These are phyloP conservation scores for Macrotis lagotis DNA, from an alignment of 2,113 vertebrate species.

Conservation along the genomic window DNA sequence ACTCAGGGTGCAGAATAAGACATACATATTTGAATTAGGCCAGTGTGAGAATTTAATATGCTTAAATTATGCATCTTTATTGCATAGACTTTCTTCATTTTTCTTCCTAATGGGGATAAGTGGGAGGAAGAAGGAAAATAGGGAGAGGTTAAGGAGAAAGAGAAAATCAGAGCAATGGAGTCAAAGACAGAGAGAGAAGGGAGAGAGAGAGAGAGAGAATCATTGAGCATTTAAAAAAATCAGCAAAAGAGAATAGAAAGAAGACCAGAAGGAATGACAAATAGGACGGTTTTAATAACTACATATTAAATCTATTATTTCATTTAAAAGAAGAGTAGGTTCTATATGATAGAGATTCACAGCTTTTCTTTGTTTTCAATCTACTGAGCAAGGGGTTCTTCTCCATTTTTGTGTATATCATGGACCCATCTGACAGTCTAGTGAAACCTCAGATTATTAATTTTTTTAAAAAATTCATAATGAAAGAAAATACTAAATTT, in stretches of 20 bases:
- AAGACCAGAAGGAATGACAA: neutral
- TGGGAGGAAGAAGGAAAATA: neutral
- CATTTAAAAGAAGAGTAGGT: neutral
- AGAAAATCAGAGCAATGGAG: neutral
- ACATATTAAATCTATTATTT: neutral
- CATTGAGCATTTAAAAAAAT: neutral
- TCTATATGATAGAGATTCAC: neutral
- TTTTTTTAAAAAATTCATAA: neutral
- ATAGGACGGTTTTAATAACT: neutral
- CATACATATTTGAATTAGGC: neutral
- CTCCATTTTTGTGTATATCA: neutral
- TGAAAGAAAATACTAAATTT: neutral
- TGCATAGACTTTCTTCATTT: no score
- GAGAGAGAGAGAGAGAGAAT: neutral
- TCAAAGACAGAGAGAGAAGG: neutral
- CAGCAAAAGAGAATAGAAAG: neutral
- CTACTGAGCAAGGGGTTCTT: neutral
- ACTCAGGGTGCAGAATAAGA: neutral
- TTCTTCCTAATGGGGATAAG: neutral
- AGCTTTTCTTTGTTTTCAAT: neutral
- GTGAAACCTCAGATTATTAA: neutral
- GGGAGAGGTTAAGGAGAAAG: neutral
- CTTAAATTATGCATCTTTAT: neutral
- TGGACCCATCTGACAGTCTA: neutral
- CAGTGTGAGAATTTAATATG: neutral